Base-by-base conservation (phyloP, 2,113 vertebrate species). In the Syngnathus typhle region DNA sequence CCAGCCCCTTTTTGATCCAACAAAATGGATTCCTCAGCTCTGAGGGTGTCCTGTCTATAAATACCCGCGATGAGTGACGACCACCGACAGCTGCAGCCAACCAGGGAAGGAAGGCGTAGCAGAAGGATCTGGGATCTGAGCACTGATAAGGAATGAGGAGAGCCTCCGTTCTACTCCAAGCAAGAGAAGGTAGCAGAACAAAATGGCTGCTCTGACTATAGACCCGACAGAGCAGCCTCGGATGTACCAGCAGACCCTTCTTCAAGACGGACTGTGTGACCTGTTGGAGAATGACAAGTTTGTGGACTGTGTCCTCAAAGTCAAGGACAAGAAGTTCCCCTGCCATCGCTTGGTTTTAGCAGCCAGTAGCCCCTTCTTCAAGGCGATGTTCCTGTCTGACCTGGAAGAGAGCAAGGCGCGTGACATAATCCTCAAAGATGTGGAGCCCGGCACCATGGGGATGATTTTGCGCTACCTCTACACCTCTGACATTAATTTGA, bases 261-360 rank as follows among this genome's bases (percentile, higher is more conserved):
- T 98, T 63, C 96, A 98, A 83, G 95, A 96, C 0, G 96, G 96
- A n/a, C 90, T 98, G 63, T 95, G 94, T 69, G 95, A 98, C 77
- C 92, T 98, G 82, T 68, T 98, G 81, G 95, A 98, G 84, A 94
- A 93, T 58, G 90, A 92, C 55, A 96, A 93, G 82, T 96, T 98
- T 74, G 91, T 98, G 68, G 96, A 98, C 79, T 98, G 96, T 0
- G 87, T 96, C 47, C 89, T 98, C 27, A 95, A 93, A 73, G 91
- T 93, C 37, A 91, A 93, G 7, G 94, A 91, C 68, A 91, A 91
- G 58, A 92, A 95, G 79, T 95, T 98, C 65, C 96, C 94, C 0
- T 98, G 96, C 79, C 96, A 98, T 54, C 90, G 94, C 60, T 72
- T 97, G 86, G 96, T 96, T 63, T 82, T 98, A 82, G 95, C 95